Evolutionary conservation across 2,888 invertebrate species (phyloP).

Genomic region (Seira ritae): DNA sequence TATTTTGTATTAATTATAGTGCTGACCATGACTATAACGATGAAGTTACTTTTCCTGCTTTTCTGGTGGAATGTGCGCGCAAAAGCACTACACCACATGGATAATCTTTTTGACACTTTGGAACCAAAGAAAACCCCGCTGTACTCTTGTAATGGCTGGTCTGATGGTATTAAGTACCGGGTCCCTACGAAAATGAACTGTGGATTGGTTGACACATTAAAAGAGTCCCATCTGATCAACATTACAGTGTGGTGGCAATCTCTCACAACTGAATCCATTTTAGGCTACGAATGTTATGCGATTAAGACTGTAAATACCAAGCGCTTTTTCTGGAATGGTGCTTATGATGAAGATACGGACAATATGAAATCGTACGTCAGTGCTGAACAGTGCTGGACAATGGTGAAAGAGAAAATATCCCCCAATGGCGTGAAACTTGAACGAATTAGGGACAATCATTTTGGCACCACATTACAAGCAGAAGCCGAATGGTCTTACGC

Average conservation of each 20-base stretch:
- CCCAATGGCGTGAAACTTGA: neutral
- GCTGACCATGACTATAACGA: no score
- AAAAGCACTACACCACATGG: no score
- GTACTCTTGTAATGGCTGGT: constrained; percentile 5
- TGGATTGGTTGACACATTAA: constrained; percentile 9
- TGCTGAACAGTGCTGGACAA: neutral
- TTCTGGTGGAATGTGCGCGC: no score
- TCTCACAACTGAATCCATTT: neutral
- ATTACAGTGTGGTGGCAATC: constrained; percentile 33
- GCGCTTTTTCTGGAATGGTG: constrained; percentile 10
- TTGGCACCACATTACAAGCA: constrained; percentile 11
- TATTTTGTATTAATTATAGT: no score
- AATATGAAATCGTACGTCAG: neutral
- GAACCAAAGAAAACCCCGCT: constrained; percentile 7
- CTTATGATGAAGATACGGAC: neutral
- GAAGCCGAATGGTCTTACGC: neutral
- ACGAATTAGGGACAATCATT: constrained; percentile 12
- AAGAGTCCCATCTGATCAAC: neutral
- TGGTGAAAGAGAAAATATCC: constrained; percentile 15
- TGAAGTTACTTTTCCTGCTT: no score
- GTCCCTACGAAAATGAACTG: neutral
- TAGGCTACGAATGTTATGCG: constrained; percentile 24
- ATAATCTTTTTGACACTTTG: constrained; percentile 16
- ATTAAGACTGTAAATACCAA: neutral
- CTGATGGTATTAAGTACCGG: constrained; percentile 22